phyloP scores from a whole-genome alignment of 2,797 vertebrate species.

The Catharus ustulatus region DNA sequence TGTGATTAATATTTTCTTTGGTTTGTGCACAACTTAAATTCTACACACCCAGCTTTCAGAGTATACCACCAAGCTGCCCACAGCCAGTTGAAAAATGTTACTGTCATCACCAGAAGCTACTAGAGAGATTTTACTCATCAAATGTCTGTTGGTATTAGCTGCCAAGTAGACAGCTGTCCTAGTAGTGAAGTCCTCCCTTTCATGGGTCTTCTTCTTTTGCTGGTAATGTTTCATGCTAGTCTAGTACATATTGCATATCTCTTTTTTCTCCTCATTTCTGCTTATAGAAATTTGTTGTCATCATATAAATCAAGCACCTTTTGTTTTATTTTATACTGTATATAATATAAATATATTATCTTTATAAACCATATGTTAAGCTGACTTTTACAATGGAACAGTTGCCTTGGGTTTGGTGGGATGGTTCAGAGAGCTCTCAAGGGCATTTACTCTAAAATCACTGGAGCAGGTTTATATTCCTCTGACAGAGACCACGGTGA shows the following conservation, averaged over 20 bases:
- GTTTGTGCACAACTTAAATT: background rate
- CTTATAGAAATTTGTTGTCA: background rate
- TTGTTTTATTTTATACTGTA: background rate
- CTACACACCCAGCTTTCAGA: background rate
- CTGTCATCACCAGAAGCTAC: background rate
- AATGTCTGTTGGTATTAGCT: background rate
- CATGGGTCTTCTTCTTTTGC: background rate
- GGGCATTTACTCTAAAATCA: background rate
- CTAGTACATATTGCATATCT: background rate
- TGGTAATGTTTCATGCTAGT: background rate
- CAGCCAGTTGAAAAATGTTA: background rate
- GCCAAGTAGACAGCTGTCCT: background rate
- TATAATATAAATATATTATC: background rate
- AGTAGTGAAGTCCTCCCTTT: background rate
- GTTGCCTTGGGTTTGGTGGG: background rate
- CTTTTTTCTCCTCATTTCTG: background rate
- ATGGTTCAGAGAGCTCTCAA: background rate
- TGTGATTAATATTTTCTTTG: background rate
- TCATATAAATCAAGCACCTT: constrained; percentile 6
- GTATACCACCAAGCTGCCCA: background rate
- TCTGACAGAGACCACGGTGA: background rate
- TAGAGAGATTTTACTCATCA: background rate
- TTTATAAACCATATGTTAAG: background rate
- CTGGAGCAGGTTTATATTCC: background rate
- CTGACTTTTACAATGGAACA: background rate